These are phyloP conservation scores for Cataglyphis hispanica DNA, from an alignment of 1,140 invertebrate genomes.

Conservation along the genomic window DNA sequence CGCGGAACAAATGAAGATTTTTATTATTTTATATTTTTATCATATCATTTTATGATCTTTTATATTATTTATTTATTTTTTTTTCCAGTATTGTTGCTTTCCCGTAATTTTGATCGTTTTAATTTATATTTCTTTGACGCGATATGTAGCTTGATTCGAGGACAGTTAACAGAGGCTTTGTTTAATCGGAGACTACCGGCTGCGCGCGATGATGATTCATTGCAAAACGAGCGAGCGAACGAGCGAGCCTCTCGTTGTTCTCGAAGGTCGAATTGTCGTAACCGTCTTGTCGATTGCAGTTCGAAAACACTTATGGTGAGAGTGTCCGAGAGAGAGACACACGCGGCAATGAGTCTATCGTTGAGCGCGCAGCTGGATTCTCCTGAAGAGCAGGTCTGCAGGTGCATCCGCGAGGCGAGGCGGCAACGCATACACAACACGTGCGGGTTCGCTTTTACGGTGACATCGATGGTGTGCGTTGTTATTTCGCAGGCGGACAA, in stretches of 20 bases:
- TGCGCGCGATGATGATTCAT: slow-evolving; percentile 41
- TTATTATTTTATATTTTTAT: too few species aligned
- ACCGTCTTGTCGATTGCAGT: slow-evolving; percentile 50
- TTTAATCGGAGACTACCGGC: slow-evolving; percentile 39
- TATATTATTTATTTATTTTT: too few species aligned
- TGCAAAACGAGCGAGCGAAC: slow-evolving; percentile 36
- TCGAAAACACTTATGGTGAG: slow-evolving; percentile 58
- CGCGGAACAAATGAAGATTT: too few species aligned
- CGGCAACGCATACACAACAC: slow-evolving; percentile 8
- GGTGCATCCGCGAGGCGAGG: slow-evolving; percentile 49
- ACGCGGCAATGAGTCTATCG: background rate
- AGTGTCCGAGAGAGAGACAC: slow-evolving; percentile 42
- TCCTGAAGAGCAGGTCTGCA: slow-evolving; percentile 56
- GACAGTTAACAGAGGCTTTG: slow-evolving; percentile 6
- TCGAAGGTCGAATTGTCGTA: slow-evolving; percentile 65
- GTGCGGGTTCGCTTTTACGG: slow-evolving; percentile 32
- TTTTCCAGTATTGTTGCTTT: too few species aligned
- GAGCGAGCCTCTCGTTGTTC: slow-evolving; percentile 30
- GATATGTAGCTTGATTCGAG: background rate
- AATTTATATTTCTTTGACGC: too few species aligned
- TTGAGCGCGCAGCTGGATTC: slow-evolving; percentile 63
- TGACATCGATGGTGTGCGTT: slow-evolving; percentile 13
- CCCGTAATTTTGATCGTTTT: too few species aligned
- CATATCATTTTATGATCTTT: too few species aligned
- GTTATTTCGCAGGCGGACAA: background rate